A percentile compares a stretch with the other conserved stretches of the same genome.
These are phyloP conservation scores for Vireo griseus DNA, from an alignment of 2,797 vertebrate species.

Conservation along the genomic window DNA sequence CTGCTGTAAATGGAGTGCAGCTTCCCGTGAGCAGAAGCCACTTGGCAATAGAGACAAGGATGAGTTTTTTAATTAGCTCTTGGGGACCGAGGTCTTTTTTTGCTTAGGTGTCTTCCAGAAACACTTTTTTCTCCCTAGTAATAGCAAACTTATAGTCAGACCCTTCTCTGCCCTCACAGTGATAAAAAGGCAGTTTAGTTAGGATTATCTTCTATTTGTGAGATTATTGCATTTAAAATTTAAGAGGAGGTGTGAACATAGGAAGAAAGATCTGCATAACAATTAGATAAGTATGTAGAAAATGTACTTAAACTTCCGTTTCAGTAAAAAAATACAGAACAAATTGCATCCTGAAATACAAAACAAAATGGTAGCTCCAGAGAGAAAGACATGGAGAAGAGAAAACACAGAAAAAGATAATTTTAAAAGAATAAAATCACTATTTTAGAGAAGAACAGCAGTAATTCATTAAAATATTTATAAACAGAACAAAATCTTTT, in stretches of 20 bases:
- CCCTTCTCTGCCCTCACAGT: neutral
- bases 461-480: neutral
- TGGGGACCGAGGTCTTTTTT: neutral
- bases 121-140: neutral
- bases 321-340: neutral
- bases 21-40: fast-evolving
- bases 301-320: neutral
- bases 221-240: neutral
- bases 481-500: neutral
- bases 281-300: neutral
- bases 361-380: neutral
- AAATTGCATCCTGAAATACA: neutral
- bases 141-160: neutral
- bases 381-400: neutral
- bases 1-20: neutral
- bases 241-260: neutral
- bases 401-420: neutral
- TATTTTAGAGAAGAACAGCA: neutral
- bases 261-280: neutral
- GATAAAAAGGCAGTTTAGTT: neutral
- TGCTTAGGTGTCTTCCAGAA: neutral
- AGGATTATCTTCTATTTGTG: neutral
- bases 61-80: neutral
- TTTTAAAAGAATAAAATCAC: neutral
- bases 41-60: neutral